phyloP scores from a whole-genome alignment of 1,140 invertebrate species.

The Brachionus manjavacas region DNA sequence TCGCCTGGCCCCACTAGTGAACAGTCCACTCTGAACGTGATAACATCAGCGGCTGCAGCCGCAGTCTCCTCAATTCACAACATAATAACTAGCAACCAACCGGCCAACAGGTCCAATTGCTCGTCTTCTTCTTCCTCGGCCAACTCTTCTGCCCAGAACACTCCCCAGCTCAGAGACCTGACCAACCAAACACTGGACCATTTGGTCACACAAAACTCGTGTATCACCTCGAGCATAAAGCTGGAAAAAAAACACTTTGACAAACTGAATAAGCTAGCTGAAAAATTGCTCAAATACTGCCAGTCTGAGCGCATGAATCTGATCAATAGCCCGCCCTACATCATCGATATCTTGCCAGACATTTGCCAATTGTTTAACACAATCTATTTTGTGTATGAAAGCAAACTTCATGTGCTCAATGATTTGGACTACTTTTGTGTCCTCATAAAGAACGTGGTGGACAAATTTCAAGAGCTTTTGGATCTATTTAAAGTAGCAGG shows the following conservation, averaged over 20 bases:
- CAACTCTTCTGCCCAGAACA: conserved; percentile 18
- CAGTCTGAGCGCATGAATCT: conserved; percentile 73
- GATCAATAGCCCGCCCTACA: conserved; percentile 98
- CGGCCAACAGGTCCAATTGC: background rate
- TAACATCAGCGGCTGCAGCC: conserved; percentile 3
- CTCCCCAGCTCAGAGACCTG: background rate
- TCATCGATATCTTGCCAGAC: conserved; percentile 96
- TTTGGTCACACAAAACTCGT: background rate
- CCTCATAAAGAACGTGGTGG: conserved; percentile 94
- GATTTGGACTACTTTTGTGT: conserved; percentile 89
- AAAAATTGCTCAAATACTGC: conserved; percentile 39
- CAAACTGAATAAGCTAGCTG: conserved; percentile 28
- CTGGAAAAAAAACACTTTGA: conserved; percentile 36
- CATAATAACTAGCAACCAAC: background rate
- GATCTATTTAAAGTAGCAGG: conserved; percentile 94
- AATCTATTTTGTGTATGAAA: conserved; percentile 91
- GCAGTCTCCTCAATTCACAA: conserved; percentile 27
- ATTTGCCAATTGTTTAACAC: conserved; percentile 91
- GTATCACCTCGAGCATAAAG: background rate
- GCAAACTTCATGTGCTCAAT: conserved; percentile 81
- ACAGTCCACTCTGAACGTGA: conserved; percentile 11
- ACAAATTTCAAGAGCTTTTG: conserved; percentile 95
- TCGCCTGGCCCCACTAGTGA: background rate
- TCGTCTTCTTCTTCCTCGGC: conserved; percentile 15
- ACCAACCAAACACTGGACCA: background rate